phyloP scores from a whole-genome alignment of 2,797 vertebrate species.

The Chloroceryle amazona region DNA sequence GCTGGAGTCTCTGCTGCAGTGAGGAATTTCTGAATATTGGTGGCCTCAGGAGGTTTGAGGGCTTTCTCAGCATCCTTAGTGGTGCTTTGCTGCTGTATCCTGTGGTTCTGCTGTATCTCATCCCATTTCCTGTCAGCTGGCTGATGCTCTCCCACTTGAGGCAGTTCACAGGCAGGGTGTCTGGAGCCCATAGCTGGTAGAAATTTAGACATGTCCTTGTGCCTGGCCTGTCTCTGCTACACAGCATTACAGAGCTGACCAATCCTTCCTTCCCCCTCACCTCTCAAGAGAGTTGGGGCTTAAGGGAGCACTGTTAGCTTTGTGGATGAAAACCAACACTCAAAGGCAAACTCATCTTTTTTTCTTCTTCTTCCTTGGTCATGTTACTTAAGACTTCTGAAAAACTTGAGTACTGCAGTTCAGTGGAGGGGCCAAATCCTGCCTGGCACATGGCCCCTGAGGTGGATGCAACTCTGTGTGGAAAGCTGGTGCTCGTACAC shows the following conservation, averaged over 20 bases:
- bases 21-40: neutral
- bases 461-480: neutral
- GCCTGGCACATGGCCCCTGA: fast-evolving
- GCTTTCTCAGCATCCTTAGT: constrained; percentile 29
- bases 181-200: neutral
- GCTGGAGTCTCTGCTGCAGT: neutral
- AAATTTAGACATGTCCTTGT: neutral
- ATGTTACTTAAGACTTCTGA: neutral
- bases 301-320: neutral
- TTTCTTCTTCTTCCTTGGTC: neutral
- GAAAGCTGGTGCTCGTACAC: neutral
- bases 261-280: neutral
- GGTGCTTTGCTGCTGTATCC: neutral
- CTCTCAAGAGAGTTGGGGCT: neutral
- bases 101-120: neutral
- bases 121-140: neutral
- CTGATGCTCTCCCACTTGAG: neutral
- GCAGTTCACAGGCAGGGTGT: neutral
- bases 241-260: neutral
- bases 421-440: neutral
- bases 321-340: neutral
- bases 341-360: neutral
- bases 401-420: neutral
- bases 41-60: neutral
- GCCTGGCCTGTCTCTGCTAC: neutral